Conservation (phyloP, 2,888 invertebrate genomes). For the Hypomecis atomaria region DNA sequence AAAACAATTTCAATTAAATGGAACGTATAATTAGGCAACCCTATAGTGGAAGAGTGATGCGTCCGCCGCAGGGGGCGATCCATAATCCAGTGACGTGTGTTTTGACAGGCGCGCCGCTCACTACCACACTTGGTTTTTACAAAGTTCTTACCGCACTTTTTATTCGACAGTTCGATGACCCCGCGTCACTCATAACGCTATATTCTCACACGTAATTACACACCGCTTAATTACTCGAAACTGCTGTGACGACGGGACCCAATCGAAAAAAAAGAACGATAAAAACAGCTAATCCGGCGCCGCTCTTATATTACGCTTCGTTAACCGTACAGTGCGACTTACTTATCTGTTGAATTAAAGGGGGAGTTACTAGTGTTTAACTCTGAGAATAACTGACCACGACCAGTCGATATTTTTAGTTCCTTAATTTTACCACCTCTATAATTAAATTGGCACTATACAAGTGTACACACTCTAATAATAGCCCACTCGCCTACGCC, state of each 20-base stretch:
- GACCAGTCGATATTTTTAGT: neutral
- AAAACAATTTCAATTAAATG: conserved; percentile 27
- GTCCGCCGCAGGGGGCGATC: conserved; percentile 72
- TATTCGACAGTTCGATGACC: conserved; percentile 66
- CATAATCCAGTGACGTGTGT: conserved; percentile 80
- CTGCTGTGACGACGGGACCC: conserved; percentile 60
- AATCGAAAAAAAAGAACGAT: conserved; percentile 47
- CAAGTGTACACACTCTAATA: conserved; percentile 50
- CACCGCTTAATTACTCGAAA: conserved; percentile 78
- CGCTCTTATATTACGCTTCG: conserved; percentile 67
- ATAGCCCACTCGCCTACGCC: conserved; percentile 43
- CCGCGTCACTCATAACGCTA: conserved; percentile 59
- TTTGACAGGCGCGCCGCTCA: conserved; percentile 68
- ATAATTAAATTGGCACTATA: neutral
- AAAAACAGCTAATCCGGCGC: conserved; percentile 69
- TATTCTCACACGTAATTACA: conserved; percentile 79
- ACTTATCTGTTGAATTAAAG: neutral
- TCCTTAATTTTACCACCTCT: neutral
- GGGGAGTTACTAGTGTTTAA: neutral
- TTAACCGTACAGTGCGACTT: conserved; percentile 55
- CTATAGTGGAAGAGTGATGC: conserved; percentile 38
- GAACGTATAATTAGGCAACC: conserved; percentile 45
- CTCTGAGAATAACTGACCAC: neutral
- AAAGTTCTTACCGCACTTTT: conserved; percentile 66
- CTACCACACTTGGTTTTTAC: conserved; percentile 63